These are phyloP conservation scores for Crenichthys baileyi DNA, from an alignment of 2,797 vertebrate species.

Conservation along the genomic window DNA sequence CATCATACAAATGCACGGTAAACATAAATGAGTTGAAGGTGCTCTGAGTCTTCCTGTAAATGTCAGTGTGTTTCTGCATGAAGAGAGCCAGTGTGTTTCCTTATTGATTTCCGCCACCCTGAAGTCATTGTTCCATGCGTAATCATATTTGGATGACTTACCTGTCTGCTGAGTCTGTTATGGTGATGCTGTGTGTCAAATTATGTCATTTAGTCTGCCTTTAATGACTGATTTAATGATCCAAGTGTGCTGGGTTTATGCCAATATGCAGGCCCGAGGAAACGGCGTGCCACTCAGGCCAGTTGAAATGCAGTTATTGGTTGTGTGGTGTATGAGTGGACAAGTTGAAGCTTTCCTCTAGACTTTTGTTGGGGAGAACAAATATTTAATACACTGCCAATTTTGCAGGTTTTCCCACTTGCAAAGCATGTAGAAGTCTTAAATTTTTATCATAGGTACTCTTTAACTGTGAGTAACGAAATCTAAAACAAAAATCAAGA, in stretches of 20 bases:
- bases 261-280: conserved; percentile 77
- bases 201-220: conserved; percentile 83
- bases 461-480: too few relatives aligned
- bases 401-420: too few relatives aligned
- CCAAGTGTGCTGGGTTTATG: conserved; percentile 77
- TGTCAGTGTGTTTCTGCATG: conserved; percentile 57
- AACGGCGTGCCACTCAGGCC: conserved; percentile 72
- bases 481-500: too few relatives aligned
- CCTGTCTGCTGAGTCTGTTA: conserved; percentile 74
- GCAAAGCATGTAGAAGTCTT: too few relatives aligned
- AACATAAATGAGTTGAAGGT: conserved; percentile 8
- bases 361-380: conserved; percentile 23
- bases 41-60: conserved; percentile 49
- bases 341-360: conserved; percentile 62
- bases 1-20: conserved; percentile 26
- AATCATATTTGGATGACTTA: conserved; percentile 78
- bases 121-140: conserved; percentile 68
- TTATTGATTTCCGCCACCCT: conserved; percentile 56
- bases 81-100: conserved; percentile 32
- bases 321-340: conserved; percentile 76
- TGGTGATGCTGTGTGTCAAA: conserved; percentile 82
- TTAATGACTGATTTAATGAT: conserved; percentile 88
- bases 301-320: conserved; percentile 81
- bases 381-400: too few relatives aligned
- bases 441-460: too few relatives aligned